Evolutionary conservation across 2,113 vertebrate species (phyloP).

Genomic region (Thamnophis sirtalis): DNA sequence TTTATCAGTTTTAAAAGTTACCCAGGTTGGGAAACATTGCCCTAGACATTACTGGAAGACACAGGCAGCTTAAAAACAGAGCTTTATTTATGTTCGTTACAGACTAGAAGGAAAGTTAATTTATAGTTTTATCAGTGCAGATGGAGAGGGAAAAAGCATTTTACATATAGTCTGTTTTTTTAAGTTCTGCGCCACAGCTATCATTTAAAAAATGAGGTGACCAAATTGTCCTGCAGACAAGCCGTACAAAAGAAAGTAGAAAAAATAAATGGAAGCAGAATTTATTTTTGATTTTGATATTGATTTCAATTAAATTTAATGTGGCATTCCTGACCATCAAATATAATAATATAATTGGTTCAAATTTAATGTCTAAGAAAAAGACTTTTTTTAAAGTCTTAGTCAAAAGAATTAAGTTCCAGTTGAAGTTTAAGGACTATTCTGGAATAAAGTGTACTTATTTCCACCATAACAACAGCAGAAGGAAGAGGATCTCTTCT

Average conservation of each 20-base stretch:
- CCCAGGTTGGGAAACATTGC: no score
- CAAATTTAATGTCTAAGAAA: not conserved
- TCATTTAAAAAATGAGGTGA: slow-evolving; percentile 7
- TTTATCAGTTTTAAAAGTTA: no score
- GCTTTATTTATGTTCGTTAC: slow-evolving; percentile 43
- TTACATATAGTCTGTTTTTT: not conserved
- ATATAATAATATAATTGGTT: not conserved
- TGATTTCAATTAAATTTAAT: not conserved
- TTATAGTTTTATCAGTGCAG: slow-evolving; percentile 12
- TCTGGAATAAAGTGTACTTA: not conserved
- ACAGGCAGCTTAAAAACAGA: slow-evolving; percentile 51
- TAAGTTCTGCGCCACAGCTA: not conserved
- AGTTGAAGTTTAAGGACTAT: not conserved
- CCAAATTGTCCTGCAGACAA: not conserved
- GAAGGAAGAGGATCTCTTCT: not conserved
- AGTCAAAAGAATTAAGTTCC: not conserved
- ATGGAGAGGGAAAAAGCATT: not conserved
- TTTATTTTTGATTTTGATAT: not conserved
- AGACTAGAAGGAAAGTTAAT: slow-evolving; percentile 33
- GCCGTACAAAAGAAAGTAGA: not conserved
- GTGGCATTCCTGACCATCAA: not conserved
- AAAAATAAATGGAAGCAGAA: not conserved
- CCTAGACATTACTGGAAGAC: slow-evolving; percentile 21
- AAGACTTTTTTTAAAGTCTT: not conserved
- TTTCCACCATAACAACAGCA: not conserved